These are phyloP conservation scores for Hyposoter didymator DNA, from an alignment of 2,888 invertebrate species.

Conservation along the genomic window DNA sequence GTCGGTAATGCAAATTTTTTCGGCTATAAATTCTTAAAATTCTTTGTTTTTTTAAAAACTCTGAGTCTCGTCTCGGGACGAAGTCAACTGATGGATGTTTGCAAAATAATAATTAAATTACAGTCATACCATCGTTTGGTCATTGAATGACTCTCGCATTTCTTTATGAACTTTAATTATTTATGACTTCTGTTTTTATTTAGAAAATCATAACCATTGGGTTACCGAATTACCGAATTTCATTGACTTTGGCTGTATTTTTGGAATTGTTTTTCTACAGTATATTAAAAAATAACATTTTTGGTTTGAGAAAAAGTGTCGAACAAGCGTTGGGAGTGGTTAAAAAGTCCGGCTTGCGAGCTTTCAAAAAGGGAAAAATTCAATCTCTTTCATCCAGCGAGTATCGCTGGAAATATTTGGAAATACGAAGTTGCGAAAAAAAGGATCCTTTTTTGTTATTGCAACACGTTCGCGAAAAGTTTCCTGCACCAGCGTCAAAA, in stretches of 20 bases:
- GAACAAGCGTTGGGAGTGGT: no score
- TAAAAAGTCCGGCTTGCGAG: no score
- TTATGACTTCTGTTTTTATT: not conserved
- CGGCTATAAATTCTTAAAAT: no score
- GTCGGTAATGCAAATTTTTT: no score
- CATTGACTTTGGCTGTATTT: no score
- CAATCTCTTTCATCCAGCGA: no score
- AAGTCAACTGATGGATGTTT: not conserved
- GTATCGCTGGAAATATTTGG: not conserved
- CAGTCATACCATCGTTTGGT: not conserved
- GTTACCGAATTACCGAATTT: no score
- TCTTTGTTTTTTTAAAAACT: no score
- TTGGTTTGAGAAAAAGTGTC: no score
- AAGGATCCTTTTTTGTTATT: not conserved
- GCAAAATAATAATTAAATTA: not conserved
- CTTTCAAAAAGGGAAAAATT: no score
- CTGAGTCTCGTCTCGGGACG: not conserved
- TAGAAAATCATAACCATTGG: not conserved
- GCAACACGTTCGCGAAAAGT: not conserved
- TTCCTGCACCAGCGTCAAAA: constrained; percentile 20
- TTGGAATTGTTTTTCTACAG: not conserved
- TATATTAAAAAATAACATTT: not conserved
- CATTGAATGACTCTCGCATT: not conserved
- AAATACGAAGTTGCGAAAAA: not conserved
- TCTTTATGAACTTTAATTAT: not conserved